Percentiles rank a stretch among this genome's conserved stretches.
These are phyloP conservation scores for Ypsolopha scabrella DNA, from an alignment of 2,888 invertebrate genomes.

Conservation along the genomic window DNA sequence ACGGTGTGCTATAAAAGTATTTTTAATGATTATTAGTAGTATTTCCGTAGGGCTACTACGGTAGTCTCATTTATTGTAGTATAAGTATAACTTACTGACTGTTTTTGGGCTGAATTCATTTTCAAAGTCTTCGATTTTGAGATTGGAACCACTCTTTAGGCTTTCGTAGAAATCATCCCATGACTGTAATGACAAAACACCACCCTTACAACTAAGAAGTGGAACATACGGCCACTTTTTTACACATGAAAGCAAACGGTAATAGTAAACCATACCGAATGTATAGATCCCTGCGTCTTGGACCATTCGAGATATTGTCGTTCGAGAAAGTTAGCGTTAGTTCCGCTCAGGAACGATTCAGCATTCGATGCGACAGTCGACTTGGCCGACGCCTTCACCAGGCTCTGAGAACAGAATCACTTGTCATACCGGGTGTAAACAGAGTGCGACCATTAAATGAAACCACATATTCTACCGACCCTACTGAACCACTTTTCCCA, in stretches of 20 bases:
- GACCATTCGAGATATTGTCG: slow-evolving; percentile 57
- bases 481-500: too few relatives aligned
- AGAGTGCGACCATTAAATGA: too few relatives aligned
- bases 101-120: slow-evolving; percentile 45
- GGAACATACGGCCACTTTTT: too few relatives aligned
- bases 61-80: too few relatives aligned
- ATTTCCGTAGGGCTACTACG: too few relatives aligned
- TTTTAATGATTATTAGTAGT: too few relatives aligned
- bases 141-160: slow-evolving; percentile 27
- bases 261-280: background rate
- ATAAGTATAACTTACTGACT: slow-evolving; percentile 4
- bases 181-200: slow-evolving; percentile 25
- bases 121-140: slow-evolving; percentile 49
- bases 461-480: too few relatives aligned
- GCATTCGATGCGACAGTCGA: slow-evolving; percentile 22
- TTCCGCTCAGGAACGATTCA: slow-evolving; percentile 49
- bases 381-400: background rate
- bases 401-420: background rate
- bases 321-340: slow-evolving; percentile 54
- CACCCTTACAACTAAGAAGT: too few relatives aligned
- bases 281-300: slow-evolving; percentile 26
- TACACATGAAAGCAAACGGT: too few relatives aligned
- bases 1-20: too few relatives aligned
- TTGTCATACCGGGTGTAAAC: too few relatives aligned
- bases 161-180: slow-evolving; percentile 57